Conservation (phyloP, 2,113 vertebrate species). For the Coreoperca whiteheadi region DNA sequence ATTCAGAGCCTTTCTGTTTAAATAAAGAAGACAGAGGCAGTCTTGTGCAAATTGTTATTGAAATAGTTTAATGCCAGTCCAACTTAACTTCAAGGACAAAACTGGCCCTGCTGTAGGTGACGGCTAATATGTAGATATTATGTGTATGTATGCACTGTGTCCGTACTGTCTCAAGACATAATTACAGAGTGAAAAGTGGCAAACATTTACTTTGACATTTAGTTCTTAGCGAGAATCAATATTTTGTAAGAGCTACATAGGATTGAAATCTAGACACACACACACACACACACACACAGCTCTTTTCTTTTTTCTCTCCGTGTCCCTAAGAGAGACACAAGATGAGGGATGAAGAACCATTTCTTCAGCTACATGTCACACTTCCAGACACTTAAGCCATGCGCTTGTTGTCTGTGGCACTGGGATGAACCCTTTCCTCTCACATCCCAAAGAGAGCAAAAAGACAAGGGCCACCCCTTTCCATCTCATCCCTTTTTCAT, state of each 20-base stretch:
- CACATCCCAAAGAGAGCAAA: conserved; percentile 36
- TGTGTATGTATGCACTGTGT: conserved; percentile 35
- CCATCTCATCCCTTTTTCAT: conserved; percentile 62
- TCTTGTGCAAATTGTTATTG: conserved; percentile 76
- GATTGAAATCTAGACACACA: conserved; percentile 45
- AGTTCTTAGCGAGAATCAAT: conserved; percentile 52
- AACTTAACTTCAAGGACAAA: conserved; percentile 71
- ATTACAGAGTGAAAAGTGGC: conserved; percentile 52
- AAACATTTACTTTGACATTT: conserved; percentile 64
- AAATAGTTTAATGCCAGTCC: conserved; percentile 69
- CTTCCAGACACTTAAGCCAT: conserved; percentile 68
- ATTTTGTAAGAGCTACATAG: conserved; percentile 38
- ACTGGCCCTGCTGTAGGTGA: conserved; percentile 18
- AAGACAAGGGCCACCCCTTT: conserved; percentile 56
- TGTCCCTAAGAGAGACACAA: conserved; percentile 49
- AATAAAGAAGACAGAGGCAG: conserved; percentile 75
- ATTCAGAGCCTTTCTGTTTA: conserved; percentile 66
- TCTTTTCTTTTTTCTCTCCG: conserved; percentile 16
- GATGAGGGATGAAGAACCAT: conserved; percentile 50
- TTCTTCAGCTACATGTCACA: conserved; percentile 77
- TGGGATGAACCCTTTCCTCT: conserved; percentile 66
- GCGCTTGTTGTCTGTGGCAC: conserved; percentile 67
- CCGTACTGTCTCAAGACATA: conserved; percentile 43
- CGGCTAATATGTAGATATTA: conserved; percentile 46
- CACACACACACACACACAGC: conserved; percentile 15